Conservation (phyloP, 2,113 vertebrate species). For the Burhinus bistriatus region DNA sequence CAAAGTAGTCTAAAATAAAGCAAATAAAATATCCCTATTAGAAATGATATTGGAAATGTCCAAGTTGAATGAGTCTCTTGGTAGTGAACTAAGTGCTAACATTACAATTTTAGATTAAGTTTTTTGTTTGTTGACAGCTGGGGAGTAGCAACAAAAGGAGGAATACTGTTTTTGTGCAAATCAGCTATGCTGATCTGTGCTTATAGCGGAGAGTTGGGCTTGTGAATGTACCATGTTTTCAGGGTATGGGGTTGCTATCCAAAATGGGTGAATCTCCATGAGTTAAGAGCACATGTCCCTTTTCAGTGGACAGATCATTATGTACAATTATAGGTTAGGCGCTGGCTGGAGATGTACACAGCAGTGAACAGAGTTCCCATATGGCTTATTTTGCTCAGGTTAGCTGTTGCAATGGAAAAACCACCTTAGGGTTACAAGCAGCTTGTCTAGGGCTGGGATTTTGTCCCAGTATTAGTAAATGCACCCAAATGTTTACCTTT, state of each 20-base stretch:
- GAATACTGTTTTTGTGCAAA: not conserved
- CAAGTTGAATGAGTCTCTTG: not conserved
- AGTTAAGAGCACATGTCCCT: not conserved
- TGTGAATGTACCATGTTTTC: not conserved
- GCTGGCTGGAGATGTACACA: not conserved
- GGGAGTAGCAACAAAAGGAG: not conserved
- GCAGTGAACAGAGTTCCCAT: not conserved
- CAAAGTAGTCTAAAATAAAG: not conserved
- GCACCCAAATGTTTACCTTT: not conserved
- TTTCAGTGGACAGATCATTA: not conserved
- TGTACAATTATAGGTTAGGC: not conserved
- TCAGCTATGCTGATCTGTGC: not conserved
- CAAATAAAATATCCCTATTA: not conserved
- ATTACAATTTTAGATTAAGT: not conserved
- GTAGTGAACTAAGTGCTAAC: not conserved
- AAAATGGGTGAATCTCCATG: not conserved
- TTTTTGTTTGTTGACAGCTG: not conserved
- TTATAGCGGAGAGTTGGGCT: not conserved
- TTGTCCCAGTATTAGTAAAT: not conserved
- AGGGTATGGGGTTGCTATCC: not conserved
- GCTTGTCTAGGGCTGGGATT: not conserved
- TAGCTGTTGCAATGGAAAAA: not conserved
- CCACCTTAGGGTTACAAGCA: not conserved
- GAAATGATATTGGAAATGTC: not conserved
- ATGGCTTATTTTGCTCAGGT: not conserved